These are phyloP conservation scores for Drosophila birchii DNA, from an alignment of 2,888 invertebrate species.

Conservation along the genomic window DNA sequence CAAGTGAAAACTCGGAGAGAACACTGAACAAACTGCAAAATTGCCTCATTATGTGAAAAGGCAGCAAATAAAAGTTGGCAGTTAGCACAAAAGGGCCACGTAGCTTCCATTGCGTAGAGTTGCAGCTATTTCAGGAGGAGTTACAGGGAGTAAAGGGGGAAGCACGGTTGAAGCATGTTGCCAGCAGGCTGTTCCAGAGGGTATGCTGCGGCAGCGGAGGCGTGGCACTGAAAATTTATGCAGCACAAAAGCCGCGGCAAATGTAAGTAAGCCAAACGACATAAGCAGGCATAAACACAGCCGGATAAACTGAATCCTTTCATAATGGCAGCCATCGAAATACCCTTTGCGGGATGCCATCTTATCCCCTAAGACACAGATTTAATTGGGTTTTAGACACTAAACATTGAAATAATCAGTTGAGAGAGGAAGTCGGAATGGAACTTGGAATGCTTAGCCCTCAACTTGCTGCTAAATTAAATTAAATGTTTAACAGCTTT, in stretches of 20 bases:
- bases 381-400: background rate
- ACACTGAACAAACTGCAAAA: constrained; percentile 49
- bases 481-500: no score
- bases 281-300: constrained; percentile 76
- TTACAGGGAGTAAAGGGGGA: background rate
- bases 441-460: background rate
- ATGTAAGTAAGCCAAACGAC: constrained; percentile 79
- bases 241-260: constrained; percentile 77
- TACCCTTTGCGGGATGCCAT: constrained; percentile 5
- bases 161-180: no score
- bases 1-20: constrained; percentile 51
- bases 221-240: constrained; percentile 68
- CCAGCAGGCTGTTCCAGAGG: background rate
- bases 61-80: constrained; percentile 69
- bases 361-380: background rate
- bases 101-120: constrained; percentile 14
- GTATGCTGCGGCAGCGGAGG: constrained; percentile 8
- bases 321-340: constrained; percentile 7
- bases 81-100: constrained; percentile 74
- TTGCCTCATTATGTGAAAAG: constrained; percentile 74
- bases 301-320: constrained; percentile 29
- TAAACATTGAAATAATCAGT: constrained; percentile 1
- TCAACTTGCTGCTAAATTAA: no score
- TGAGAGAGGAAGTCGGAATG: background rate
- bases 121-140: constrained; percentile 5